Evolutionary conservation across 2,888 invertebrate genomes (phyloP), one percentile per base, ranked within the genome.

Genomic region (Byasa hedistus): DNA sequence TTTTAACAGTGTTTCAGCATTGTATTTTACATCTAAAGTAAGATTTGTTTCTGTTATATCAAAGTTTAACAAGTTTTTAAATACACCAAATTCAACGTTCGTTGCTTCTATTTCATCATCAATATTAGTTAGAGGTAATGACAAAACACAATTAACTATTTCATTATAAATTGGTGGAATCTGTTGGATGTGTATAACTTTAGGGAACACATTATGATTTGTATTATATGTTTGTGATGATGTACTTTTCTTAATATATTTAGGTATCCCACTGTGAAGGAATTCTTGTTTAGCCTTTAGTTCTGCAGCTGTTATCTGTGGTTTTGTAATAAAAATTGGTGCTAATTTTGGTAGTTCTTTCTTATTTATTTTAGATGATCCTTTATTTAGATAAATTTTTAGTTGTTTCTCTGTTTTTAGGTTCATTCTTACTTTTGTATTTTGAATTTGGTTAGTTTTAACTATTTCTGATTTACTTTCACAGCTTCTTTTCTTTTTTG

Each of bases 251-350:
- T 93, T 94, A 58, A 95, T 81, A 71, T 92, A 91, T 32, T 94
- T 94, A 15, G 95, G 94, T 8, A 95, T 92, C n/a, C 95, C 95
- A 69, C 96, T 95, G 72, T 94, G 92, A 51, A 96, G 85, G 84
- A 96, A 96, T 69, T 93, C 92, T 69, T 93, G 93, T 73, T 94
- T 94, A 7, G 96, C 96, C 79, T 94, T 93, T 57, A 94, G 67
- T 55, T 91, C 84, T 63, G 86, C 91, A 21, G 93, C 90, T 85
- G 95, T 94, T 21, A 92, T 77, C 78, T 92, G 93, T 10, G 91
- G 92, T 82, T 94, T 95, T 17, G 91, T 81, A 54, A 92, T 78
- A 83, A 96, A 96, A 57, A 96, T 89, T n/a, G 96, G 96, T 1
- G 96, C 96, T 55, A 95, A 77, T 83, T 95, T 95, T 0, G 73